Percentiles rank a stretch among this genome's conserved stretches.
Evolutionary conservation across 2,888 invertebrate species (phyloP).

Genomic region (Syrista parreyssii): DNA sequence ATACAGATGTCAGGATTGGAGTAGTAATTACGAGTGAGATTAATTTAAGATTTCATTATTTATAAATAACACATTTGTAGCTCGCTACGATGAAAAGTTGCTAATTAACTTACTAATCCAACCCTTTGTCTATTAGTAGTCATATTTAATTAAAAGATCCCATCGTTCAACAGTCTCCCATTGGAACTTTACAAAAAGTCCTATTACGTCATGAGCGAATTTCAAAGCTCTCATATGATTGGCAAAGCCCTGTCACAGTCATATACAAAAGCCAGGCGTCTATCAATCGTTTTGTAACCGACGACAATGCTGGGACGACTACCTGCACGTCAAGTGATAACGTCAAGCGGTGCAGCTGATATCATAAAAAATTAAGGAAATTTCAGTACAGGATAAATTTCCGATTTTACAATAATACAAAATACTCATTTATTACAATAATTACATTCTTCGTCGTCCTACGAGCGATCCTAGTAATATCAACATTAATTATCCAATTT

Average conservation of each 20-base stretch:
- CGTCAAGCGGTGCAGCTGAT: not conserved
- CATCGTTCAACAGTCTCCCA: not conserved
- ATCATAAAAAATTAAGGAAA: not conserved
- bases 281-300: not conserved
- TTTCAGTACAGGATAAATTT: not conserved
- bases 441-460: not conserved
- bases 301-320: not conserved
- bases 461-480: not conserved
- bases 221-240: not conserved
- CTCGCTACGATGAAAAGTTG: not conserved
- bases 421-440: not conserved
- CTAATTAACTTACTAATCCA: not conserved
- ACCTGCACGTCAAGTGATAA: not conserved
- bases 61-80: not conserved
- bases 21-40: not conserved
- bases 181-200: not conserved
- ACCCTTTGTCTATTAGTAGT: not conserved
- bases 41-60: not conserved
- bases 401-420: not conserved
- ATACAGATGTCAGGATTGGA: not conserved
- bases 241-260: not conserved
- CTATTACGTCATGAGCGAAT: not conserved
- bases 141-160: not conserved
- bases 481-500: not conserved
- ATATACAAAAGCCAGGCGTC: not conserved